A percentile compares a stretch with the other conserved stretches of the same genome.
Conservation (phyloP, 2,888 invertebrate species). For the Choristoneura rosaceana region DNA sequence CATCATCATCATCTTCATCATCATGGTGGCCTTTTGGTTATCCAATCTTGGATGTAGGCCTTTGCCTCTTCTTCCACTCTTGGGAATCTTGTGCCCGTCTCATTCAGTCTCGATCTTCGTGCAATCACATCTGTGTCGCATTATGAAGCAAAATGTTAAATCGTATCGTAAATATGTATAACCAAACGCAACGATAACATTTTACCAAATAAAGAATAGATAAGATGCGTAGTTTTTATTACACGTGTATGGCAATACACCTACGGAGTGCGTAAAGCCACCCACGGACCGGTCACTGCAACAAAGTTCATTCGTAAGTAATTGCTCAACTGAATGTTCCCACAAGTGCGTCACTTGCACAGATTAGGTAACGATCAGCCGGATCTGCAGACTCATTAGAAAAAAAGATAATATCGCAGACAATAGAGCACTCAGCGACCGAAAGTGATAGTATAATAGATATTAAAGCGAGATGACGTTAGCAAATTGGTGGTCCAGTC, state of each 20-base stretch:
- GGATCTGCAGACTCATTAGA: slow-evolving; percentile 79
- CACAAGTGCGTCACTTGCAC: slow-evolving; percentile 73
- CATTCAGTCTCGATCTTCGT: too few relatives aligned
- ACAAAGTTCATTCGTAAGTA: slow-evolving; percentile 53
- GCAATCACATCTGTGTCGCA: too few relatives aligned
- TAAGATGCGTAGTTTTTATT: slow-evolving; percentile 16
- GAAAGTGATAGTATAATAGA: slow-evolving; percentile 82
- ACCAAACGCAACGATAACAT: not conserved
- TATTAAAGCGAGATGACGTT: slow-evolving; percentile 71
- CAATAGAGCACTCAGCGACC: slow-evolving; percentile 78
- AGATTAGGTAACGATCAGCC: slow-evolving; percentile 78
- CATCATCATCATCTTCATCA: too few relatives aligned
- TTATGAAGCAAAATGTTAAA: not conserved
- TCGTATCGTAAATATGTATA: slow-evolving; percentile 4
- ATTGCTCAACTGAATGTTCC: slow-evolving; percentile 70
- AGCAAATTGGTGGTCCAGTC: slow-evolving; percentile 67
- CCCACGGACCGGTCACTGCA: slow-evolving; percentile 42
- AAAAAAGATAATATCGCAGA: slow-evolving; percentile 78
- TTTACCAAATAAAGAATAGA: not conserved
- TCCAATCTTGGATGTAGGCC: too few relatives aligned
- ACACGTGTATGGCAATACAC: slow-evolving; percentile 19
- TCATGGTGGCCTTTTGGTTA: too few relatives aligned
- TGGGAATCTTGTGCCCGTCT: too few relatives aligned
- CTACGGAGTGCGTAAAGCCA: slow-evolving; percentile 18
- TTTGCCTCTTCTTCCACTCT: too few relatives aligned